phyloP scores from a whole-genome alignment of 1,140 invertebrate species.

The Anoplophora glabripennis region DNA sequence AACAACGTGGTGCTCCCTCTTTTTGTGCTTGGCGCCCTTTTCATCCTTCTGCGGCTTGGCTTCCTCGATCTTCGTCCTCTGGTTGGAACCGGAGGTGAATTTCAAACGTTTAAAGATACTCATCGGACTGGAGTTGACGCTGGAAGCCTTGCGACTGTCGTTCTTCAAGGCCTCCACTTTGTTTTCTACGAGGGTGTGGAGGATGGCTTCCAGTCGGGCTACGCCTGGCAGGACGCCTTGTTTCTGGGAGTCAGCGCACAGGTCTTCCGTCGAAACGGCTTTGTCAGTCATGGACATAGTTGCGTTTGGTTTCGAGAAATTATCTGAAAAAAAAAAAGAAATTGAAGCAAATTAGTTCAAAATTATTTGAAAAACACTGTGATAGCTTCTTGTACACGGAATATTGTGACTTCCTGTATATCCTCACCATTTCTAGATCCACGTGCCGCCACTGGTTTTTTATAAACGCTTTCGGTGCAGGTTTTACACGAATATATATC shows the following conservation, averaged over 20 bases:
- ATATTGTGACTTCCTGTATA: too few relatives aligned
- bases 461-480: too few relatives aligned
- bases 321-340: too few relatives aligned
- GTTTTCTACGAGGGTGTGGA: conserved; percentile 63
- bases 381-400: too few relatives aligned
- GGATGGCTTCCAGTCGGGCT: conserved; percentile 61
- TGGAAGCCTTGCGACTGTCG: conserved; percentile 35
- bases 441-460: too few relatives aligned
- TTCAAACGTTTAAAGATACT: conserved; percentile 39
- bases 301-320: background rate
- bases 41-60: conserved; percentile 2
- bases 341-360: too few relatives aligned
- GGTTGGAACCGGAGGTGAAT: conserved; percentile 37
- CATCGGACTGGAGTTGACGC: conserved; percentile 40
- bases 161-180: conserved; percentile 52
- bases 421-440: too few relatives aligned
- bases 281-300: conserved; percentile 53
- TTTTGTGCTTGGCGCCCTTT: too few relatives aligned
- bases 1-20: too few relatives aligned
- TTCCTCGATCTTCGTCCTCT: conserved; percentile 21
- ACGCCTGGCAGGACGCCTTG: conserved; percentile 48
- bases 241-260: conserved; percentile 38
- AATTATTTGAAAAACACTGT: too few relatives aligned
- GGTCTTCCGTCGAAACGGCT: conserved; percentile 66
- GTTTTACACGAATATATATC: too few relatives aligned